Evolutionary conservation across 37 sponge, comb jelly and placozoan species (phyloP).

Genomic region (Haliclona indistincta): DNA sequence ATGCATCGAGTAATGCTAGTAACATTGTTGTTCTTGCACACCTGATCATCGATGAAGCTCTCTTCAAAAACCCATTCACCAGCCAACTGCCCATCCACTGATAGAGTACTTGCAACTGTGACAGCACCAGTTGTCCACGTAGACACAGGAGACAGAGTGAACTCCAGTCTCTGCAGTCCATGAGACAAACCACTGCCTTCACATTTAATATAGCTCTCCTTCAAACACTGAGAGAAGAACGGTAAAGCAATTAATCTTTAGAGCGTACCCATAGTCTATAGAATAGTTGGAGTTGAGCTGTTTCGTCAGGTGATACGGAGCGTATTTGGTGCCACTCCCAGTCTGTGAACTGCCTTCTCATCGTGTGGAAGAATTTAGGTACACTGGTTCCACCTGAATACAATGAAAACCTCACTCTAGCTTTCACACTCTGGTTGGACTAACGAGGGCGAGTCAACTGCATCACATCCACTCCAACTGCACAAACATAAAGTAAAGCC

Average conservation of each 20-base stretch:
- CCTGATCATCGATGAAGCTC: constrained; percentile 45
- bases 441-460: constrained; percentile 62
- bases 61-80: constrained; percentile 77
- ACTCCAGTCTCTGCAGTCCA: constrained; percentile 77
- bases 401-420: neutral
- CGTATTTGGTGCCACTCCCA: constrained; percentile 73
- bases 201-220: constrained; percentile 94
- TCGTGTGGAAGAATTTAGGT: constrained; percentile 72
- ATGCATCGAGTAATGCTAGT: too few species aligned
- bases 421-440: neutral
- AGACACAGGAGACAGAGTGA: constrained; percentile 23
- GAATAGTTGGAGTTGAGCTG: constrained; percentile 62
- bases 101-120: neutral
- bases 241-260: neutral
- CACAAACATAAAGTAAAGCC: neutral
- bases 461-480: constrained; percentile 93
- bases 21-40: too few species aligned
- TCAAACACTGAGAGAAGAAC: constrained; percentile 67
- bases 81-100: constrained; percentile 27
- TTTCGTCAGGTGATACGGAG: constrained; percentile 17
- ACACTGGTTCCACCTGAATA: constrained; percentile 37
- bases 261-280: constrained; percentile 76
- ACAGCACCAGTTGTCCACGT: constrained; percentile 8
- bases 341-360: constrained; percentile 81
- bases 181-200: constrained; percentile 78